phyloP scores from a whole-genome alignment of 2,113 vertebrate species.

The Ictalurus furcatus region DNA sequence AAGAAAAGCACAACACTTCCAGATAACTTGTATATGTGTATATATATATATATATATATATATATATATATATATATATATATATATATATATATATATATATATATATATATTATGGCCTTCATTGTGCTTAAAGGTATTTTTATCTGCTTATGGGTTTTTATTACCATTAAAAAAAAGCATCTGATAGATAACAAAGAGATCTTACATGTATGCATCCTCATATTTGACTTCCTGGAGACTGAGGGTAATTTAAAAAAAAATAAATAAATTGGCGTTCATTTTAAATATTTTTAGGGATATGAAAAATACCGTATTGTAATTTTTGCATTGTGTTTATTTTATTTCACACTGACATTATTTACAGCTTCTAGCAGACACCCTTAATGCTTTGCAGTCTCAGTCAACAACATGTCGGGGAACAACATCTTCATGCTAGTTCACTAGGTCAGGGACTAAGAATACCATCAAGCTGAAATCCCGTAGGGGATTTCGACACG shows the following conservation, averaged over 20 bases:
- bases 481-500: not conserved
- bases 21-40: not conserved
- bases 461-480: not conserved
- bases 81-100: too few relatives aligned
- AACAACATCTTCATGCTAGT: not conserved
- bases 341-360: not conserved
- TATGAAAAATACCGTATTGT: not conserved
- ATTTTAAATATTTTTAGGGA: not conserved
- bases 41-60: too few relatives aligned
- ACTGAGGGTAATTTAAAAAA: not conserved
- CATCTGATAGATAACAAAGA: not conserved
- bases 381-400: not conserved
- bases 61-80: too few relatives aligned
- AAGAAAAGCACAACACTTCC: not conserved
- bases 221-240: not conserved
- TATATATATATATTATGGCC: not conserved
- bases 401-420: not conserved
- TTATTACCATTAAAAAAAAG: not conserved
- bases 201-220: not conserved
- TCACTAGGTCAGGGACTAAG: not conserved
- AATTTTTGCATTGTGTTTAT: not conserved
- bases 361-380: not conserved
- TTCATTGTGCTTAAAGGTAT: not conserved
- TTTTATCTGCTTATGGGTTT: not conserved
- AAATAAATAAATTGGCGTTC: too few relatives aligned